Evolutionary conservation across 2,888 invertebrate genomes (phyloP).

Genomic region (Autographa gamma): DNA sequence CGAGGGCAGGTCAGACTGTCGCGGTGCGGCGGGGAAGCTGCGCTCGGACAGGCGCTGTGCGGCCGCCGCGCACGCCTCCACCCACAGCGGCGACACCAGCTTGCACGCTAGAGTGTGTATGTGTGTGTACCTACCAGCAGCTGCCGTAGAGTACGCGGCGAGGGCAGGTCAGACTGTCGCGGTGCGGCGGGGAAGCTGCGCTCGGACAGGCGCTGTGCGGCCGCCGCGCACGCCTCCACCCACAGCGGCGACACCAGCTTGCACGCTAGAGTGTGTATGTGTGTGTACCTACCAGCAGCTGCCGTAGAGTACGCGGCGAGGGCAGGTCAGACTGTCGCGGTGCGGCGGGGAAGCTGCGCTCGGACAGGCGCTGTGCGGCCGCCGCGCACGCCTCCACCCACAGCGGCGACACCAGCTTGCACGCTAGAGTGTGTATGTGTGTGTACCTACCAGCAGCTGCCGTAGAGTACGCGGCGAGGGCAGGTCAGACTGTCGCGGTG

Average conservation of each 20-base stretch:
- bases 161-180: slow-evolving; percentile 79
- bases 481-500: slow-evolving; percentile 76
- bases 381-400: slow-evolving; percentile 85
- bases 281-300: slow-evolving; percentile 71
- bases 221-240: slow-evolving; percentile 82
- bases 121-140: slow-evolving; percentile 71
- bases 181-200: slow-evolving; percentile 76
- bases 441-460: slow-evolving; percentile 71
- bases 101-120: too few relatives aligned
- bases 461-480: slow-evolving; percentile 77
- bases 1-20: slow-evolving; percentile 81
- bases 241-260: slow-evolving; percentile 81
- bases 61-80: slow-evolving; percentile 79
- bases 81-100: slow-evolving; percentile 83
- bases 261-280: too few relatives aligned
- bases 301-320: slow-evolving; percentile 73
- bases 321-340: slow-evolving; percentile 78
- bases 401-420: slow-evolving; percentile 79
- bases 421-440: neutral
- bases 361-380: slow-evolving; percentile 66
- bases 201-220: slow-evolving; percentile 69
- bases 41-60: slow-evolving; percentile 68
- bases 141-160: slow-evolving; percentile 71
- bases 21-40: slow-evolving; percentile 75
- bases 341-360: slow-evolving; percentile 76